Evolutionary conservation across 1,140 invertebrate genomes (phyloP).

Genomic region (Apis laboriosa): DNA sequence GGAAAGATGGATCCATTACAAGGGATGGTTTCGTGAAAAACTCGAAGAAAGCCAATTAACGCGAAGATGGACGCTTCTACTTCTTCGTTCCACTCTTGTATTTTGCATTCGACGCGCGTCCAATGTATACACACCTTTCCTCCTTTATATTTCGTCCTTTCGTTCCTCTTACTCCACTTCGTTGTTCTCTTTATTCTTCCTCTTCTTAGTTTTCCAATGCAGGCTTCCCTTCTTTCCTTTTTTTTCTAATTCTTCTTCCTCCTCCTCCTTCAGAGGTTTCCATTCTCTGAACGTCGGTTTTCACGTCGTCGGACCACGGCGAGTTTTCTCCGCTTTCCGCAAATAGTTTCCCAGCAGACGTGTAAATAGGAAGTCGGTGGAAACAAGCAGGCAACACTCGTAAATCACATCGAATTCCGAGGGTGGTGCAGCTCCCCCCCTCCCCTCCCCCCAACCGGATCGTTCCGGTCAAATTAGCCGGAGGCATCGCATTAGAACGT

Average conservation of each 20-base stretch:
- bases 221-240: neutral
- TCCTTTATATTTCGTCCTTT: neutral
- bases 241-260: neutral
- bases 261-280: neutral
- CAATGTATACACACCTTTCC: neutral
- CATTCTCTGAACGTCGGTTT: neutral
- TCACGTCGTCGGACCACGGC: neutral
- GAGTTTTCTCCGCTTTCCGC: slow-evolving; percentile 13
- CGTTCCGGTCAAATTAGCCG: slow-evolving; percentile 2
- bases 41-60: slow-evolving; percentile 40
- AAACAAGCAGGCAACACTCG: neutral
- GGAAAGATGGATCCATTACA: slow-evolving; percentile 15
- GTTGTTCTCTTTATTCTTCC: neutral
- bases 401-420: slow-evolving; percentile 33
- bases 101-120: slow-evolving; percentile 37
- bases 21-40: no score
- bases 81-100: neutral
- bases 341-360: slow-evolving; percentile 21
- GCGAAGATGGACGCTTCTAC: neutral
- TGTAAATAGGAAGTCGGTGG: slow-evolving; percentile 22
- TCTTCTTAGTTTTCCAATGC: no score
- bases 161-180: neutral
- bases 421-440: neutral
- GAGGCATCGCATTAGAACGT: neutral
- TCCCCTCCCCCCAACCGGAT: neutral